A percentile compares a stretch with the other conserved stretches of the same genome.
These are phyloP conservation scores for Nycticryphes semicollaris DNA, from an alignment of 2,113 vertebrate genomes.

Conservation along the genomic window DNA sequence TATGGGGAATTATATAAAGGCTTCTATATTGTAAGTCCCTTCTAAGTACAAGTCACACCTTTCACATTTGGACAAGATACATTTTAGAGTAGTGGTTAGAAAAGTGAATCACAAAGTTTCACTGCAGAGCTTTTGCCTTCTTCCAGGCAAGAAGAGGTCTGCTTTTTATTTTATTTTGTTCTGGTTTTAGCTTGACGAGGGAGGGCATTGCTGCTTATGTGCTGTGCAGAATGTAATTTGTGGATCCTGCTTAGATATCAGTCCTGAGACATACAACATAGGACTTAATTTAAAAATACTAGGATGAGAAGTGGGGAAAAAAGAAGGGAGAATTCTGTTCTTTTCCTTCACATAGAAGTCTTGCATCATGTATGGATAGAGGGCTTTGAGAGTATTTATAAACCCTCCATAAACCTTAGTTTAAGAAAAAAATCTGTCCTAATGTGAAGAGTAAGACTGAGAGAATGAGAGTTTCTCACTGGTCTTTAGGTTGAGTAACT, in stretches of 20 bases:
- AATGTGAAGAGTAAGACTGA: neutral
- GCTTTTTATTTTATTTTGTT: slow-evolving; percentile 8
- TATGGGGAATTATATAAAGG: neutral
- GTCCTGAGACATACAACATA: neutral
- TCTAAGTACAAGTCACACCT: neutral
- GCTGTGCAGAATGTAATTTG: neutral
- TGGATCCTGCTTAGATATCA: neutral
- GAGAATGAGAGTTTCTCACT: neutral
- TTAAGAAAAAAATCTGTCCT: neutral
- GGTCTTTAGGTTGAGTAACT: neutral
- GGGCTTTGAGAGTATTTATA: neutral
- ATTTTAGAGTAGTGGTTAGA: neutral
- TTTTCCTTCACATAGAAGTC: neutral
- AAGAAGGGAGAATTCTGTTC: neutral
- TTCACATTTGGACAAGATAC: neutral
- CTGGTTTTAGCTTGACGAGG: neutral
- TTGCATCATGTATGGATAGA: neutral
- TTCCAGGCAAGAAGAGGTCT: neutral
- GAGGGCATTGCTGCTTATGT: neutral
- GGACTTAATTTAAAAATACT: neutral
- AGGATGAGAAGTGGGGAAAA: neutral
- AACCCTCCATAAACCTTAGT: neutral
- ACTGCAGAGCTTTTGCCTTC: neutral
- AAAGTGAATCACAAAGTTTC: neutral
- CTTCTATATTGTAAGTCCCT: neutral